A percentile compares a stretch with the other conserved stretches of the same genome.
phyloP scores from a whole-genome alignment of 1,140 invertebrate species.

The Paraescarpia echinospica region DNA sequence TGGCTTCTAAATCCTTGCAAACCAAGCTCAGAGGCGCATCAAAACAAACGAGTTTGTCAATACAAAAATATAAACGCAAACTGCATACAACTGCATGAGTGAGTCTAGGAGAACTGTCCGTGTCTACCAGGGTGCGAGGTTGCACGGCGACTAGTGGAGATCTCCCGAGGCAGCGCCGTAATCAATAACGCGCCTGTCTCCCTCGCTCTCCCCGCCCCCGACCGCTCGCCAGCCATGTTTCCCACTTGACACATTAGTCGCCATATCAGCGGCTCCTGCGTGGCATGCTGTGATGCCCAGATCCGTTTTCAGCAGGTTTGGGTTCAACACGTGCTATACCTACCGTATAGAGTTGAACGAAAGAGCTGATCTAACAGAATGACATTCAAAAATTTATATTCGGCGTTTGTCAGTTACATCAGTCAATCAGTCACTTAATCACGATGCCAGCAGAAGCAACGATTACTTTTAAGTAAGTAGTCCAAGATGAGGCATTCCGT shows the following conservation, averaged over 20 bases:
- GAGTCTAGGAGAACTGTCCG: not conserved
- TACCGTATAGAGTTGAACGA: not conserved
- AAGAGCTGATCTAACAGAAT: not conserved
- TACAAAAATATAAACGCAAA: too few relatives aligned
- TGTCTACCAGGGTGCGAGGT: not conserved
- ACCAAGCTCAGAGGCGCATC: too few relatives aligned
- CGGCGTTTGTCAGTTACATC: not conserved
- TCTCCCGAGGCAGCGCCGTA: not conserved
- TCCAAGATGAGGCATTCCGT: not conserved
- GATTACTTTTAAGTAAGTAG: not conserved
- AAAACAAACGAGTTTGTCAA: too few relatives aligned
- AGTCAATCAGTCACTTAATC: not conserved
- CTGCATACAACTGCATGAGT: too few relatives aligned
- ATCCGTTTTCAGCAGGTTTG: not conserved
- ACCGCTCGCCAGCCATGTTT: not conserved
- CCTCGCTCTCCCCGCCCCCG: too few relatives aligned
- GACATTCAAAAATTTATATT: not conserved
- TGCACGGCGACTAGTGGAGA: not conserved
- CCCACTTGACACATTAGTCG: not conserved
- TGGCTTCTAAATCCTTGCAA: too few relatives aligned
- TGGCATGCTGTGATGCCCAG: not conserved
- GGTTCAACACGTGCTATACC: not conserved
- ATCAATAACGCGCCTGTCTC: not conserved
- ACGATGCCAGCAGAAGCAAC: not conserved
- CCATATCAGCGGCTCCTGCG: not conserved